These are phyloP conservation scores for Amniataba percoides DNA, from an alignment of 2,797 vertebrate species.

Conservation along the genomic window DNA sequence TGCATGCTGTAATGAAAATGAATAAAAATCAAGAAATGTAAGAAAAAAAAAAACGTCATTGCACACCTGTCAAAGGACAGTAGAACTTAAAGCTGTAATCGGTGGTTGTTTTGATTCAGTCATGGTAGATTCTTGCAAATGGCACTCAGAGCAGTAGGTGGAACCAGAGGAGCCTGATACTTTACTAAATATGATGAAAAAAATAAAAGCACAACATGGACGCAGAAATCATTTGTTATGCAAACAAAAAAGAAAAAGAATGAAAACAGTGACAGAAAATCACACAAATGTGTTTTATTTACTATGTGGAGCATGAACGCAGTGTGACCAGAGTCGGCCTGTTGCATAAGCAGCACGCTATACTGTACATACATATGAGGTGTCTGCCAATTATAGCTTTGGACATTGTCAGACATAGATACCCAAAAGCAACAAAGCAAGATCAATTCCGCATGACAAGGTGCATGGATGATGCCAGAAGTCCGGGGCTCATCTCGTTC, in stretches of 20 bases:
- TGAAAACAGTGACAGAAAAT: neutral
- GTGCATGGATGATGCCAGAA: constrained; percentile 69
- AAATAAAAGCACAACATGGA: neutral
- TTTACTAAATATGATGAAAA: neutral
- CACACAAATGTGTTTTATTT: no score
- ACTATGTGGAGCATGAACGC: neutral
- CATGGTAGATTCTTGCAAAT: no score
- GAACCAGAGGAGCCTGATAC: no score
- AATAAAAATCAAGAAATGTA: neutral
- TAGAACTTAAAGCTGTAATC: neutral
- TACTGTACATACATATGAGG: constrained; percentile 38
- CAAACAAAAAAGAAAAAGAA: neutral
- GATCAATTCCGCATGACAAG: constrained; percentile 74
- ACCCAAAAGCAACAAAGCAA: constrained; percentile 67
- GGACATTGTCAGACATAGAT: constrained; percentile 50
- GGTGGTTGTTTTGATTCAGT: no score
- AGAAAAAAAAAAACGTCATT: neutral
- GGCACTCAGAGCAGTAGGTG: no score
- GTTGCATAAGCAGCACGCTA: constrained; percentile 12
- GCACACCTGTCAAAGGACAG: neutral
- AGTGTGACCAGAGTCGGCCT: constrained; percentile 7
- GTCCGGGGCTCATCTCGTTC: constrained; percentile 68
- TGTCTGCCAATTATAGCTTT: constrained; percentile 45
- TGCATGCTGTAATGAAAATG: neutral
- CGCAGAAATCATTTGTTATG: no score